Conservation (phyloP, 2,888 invertebrate species). For the Notodonta dromedarius region DNA sequence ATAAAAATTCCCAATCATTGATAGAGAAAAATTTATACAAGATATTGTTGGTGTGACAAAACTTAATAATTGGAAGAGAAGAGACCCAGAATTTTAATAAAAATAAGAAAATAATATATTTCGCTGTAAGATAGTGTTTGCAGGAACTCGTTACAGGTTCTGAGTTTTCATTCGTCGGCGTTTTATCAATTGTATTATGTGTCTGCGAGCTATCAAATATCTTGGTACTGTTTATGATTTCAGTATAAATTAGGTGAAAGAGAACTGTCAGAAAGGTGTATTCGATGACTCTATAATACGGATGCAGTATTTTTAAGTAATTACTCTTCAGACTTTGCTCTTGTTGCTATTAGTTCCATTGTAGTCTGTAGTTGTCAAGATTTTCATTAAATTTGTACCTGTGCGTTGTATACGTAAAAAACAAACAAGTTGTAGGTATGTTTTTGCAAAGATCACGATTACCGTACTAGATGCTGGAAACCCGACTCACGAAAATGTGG, state of each 20-base stretch:
- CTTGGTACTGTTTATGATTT: not conserved
- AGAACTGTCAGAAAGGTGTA: not conserved
- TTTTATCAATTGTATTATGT: not conserved
- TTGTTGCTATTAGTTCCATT: not conserved
- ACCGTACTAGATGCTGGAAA: constrained; percentile 11
- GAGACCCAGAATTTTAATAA: not conserved
- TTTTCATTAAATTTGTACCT: too few relatives aligned
- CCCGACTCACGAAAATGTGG: constrained; percentile 18
- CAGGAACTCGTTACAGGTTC: not conserved
- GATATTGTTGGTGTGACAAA: too few relatives aligned
- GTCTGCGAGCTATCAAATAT: not conserved
- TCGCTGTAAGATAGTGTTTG: not conserved
- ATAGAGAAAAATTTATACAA: too few relatives aligned
- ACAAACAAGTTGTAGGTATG: not conserved
- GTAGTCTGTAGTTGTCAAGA: too few relatives aligned
- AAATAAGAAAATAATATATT: not conserved
- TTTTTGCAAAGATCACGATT: constrained; percentile 8
- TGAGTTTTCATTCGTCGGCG: not conserved
- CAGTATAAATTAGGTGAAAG: not conserved
- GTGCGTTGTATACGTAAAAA: not conserved
- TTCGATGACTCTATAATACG: not conserved
- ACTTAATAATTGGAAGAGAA: too few relatives aligned
- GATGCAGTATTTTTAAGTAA: not conserved
- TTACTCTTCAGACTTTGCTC: too few relatives aligned
- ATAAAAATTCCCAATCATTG: too few relatives aligned